Base-by-base conservation (phyloP, 2,797 vertebrate species). In the Margarornis squamiger region DNA sequence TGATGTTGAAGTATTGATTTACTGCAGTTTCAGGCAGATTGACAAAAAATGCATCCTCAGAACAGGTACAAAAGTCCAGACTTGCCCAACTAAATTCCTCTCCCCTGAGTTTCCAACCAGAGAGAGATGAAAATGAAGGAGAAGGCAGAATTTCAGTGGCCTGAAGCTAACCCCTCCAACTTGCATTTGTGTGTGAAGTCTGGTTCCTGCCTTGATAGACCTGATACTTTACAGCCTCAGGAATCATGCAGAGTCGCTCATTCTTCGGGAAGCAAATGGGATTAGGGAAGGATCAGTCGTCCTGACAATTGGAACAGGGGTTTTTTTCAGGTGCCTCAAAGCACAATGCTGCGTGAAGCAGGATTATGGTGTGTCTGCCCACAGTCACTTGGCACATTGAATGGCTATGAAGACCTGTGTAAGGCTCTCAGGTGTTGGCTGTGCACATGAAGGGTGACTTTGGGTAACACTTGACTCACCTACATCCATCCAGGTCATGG, bases 271-370 rank as follows among this genome's bases (percentile, higher is more conserved):
- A 93, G 81, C 49, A 91, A 93, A 95, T 93, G 81, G 81, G 88
- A 80, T 96, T 93, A 93, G 75, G 81, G 78, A 91, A 71, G 84
- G 91, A 89, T 95, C 86, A 86, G 84, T 83, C 10, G 3, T 85
- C 74, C 67, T 89, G 88, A 87, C 91, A 94, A 51, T 55, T 39
- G 65, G 91, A 92, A 71, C 54, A 55, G 74, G 83, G 32, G 11
- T 72, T 36, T 70, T 70, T 90, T 88, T 46, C 34, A 73, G 84
- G 81, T 91, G 88, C 88, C 77, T 95, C 19, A 26, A 34, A 95
- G 90, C 81, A 71, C 81, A 57, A 1, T 46, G 75, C 72, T 46
- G 81, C 8, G 6, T 81, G 86, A 85, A 89, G 84, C 43, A 75
- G 93, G 94, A 95, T 92, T 96, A 93, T 22, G 75, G 58, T 43